phyloP scores from a whole-genome alignment of 2,797 vertebrate species.

The Bucorvus abyssinicus region DNA sequence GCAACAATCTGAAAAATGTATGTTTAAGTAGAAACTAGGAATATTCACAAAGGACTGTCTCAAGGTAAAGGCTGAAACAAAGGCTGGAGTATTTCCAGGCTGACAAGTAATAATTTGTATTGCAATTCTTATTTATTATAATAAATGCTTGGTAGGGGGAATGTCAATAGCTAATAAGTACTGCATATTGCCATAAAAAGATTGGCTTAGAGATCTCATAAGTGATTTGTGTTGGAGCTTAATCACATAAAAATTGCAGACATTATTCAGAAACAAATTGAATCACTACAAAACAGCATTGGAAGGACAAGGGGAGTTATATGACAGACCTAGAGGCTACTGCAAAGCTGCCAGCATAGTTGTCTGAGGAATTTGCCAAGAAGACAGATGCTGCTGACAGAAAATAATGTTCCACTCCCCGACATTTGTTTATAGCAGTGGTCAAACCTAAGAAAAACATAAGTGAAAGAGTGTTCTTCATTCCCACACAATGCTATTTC shows the following conservation, averaged over 20 bases:
- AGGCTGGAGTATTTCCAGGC: neutral
- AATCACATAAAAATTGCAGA: conserved; percentile 50
- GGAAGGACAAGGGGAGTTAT: conserved; percentile 14
- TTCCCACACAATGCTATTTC: neutral
- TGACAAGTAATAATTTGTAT: neutral
- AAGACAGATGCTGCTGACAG: conserved; percentile 13
- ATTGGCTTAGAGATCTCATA: conserved; percentile 31
- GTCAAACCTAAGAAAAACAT: neutral
- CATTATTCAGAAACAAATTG: conserved; percentile 62
- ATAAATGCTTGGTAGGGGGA: neutral
- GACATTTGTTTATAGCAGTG: neutral
- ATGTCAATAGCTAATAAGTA: conserved; percentile 41
- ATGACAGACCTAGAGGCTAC: conserved; percentile 17
- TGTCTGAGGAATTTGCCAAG: conserved; percentile 22
- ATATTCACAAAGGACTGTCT: neutral
- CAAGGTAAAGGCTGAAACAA: neutral
- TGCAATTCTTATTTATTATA: conserved; percentile 23
- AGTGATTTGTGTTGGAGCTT: conserved; percentile 53
- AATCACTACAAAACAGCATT: conserved; percentile 23
- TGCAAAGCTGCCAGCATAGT: conserved; percentile 6
- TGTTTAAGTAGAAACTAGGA: neutral
- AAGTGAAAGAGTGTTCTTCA: neutral
- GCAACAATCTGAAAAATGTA: neutral
- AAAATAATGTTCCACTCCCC: neutral
- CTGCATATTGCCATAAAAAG: neutral